phyloP scores from a whole-genome alignment of 2,888 invertebrate genomes.

The Scaptomyza caliginosa region DNA sequence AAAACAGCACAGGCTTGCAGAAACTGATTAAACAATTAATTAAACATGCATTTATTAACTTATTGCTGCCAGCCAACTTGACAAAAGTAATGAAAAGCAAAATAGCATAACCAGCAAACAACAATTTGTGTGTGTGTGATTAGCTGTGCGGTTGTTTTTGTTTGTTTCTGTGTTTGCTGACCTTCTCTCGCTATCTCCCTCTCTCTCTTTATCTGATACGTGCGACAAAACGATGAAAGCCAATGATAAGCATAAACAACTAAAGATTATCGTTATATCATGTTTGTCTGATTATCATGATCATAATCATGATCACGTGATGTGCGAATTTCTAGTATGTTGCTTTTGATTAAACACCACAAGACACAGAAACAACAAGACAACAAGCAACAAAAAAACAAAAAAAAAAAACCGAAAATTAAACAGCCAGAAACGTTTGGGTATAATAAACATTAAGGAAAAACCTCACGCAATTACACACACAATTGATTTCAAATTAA shows the following conservation, averaged over 20 bases:
- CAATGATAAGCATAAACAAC: slow-evolving; percentile 33
- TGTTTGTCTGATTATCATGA: slow-evolving; percentile 1
- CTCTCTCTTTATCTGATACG: neutral
- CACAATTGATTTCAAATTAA: slow-evolving; percentile 76
- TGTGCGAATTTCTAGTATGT: neutral
- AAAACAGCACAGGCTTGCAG: slow-evolving; percentile 1
- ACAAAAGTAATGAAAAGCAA: slow-evolving; percentile 8
- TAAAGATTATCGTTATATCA: slow-evolving; percentile 8
- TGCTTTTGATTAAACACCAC: slow-evolving; percentile 3
- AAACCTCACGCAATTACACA: slow-evolving; percentile 54
- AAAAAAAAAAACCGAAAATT: slow-evolving; percentile 4
- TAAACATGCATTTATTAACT: slow-evolving; percentile 55
- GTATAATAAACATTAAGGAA: neutral
- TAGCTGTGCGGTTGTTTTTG: slow-evolving; percentile 23
- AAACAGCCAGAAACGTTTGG: neutral
- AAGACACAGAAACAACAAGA: too few species aligned
- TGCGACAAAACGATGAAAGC: slow-evolving; percentile 17
- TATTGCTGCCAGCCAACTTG: slow-evolving; percentile 31
- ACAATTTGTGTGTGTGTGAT: slow-evolving; percentile 30
- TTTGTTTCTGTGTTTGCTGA: slow-evolving; percentile 4
- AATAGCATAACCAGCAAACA: slow-evolving; percentile 9
- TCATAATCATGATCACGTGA: slow-evolving; percentile 22
- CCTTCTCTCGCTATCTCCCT: slow-evolving; percentile 17
- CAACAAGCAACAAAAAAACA: neutral
- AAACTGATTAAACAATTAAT: slow-evolving; percentile 49